Evolutionary conservation across 2,113 vertebrate species (phyloP), one percentile per base, ranked within the genome.

Genomic region (Oncorhynchus keta): DNA sequence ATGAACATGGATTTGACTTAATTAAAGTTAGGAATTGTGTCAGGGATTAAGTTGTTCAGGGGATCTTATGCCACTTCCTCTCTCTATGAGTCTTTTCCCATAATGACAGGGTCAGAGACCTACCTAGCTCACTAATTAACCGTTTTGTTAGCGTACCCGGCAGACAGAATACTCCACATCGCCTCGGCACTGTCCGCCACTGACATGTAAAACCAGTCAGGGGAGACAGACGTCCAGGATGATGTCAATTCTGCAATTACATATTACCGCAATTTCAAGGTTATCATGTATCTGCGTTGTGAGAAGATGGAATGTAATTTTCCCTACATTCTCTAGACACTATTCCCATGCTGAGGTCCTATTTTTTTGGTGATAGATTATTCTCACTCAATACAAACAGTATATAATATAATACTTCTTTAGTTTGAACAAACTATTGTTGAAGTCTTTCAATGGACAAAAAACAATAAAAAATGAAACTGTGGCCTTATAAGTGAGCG

Each of bases 1-100:
- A 83, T 55, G 83, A 88, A 89, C 87, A 91, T 69, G 89, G 89
- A 90, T 92, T 89, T 88, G 83, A 90, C 86, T 88, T 91, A 91
- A 92, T 91, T 89, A 91, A 93, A 93, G 86, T 90, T 84, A 80
- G 77, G 92, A 92, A 92, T 93, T 94, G 92, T 90, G 90, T 84
- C 70, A 82, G 83, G 92, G 92, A 92, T 94, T 93, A 93, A 92
- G 89, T 91, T 92, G 92, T 92, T 91, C 87, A 84, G 82, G 69
- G 81, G 88, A 89, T 90, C 84, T 85, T 84, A 80, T 81, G 81
- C 78, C 83, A 87, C 70, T 84, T 74, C 51, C 76, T 86, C 84
- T 83, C 76, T 81, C 68, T 81, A 78, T 83, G 69, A 88, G 75
- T 76, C 79, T 82, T 75, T 78, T 49, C 81, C 70, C 65, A 79